phyloP scores from a whole-genome alignment of 2,888 invertebrate genomes.

The Perizoma affinitatum region DNA sequence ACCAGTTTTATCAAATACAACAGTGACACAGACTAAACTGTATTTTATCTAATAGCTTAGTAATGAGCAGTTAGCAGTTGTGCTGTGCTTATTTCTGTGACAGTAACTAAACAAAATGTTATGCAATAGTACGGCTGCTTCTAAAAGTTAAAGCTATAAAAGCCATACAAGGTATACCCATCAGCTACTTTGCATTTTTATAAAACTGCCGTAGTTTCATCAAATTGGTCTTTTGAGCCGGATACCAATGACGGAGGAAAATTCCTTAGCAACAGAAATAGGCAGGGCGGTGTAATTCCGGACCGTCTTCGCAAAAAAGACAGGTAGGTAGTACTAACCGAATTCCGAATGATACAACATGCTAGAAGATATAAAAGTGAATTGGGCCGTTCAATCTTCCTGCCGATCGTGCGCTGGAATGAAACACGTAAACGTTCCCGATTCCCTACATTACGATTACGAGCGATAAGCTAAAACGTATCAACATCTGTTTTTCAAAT shows the following conservation, averaged over 20 bases:
- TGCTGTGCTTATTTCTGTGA: not conserved
- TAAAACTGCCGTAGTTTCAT: not conserved
- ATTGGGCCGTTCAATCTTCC: constrained; percentile 41
- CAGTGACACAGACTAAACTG: constrained; percentile 34
- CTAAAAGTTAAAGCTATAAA: too few relatives aligned
- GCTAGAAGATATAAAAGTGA: constrained; percentile 28
- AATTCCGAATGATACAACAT: constrained; percentile 20
- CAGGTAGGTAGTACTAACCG: constrained; percentile 17
- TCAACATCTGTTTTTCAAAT: constrained; percentile 65
- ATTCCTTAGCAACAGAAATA: constrained; percentile 5
- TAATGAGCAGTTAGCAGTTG: constrained; percentile 26
- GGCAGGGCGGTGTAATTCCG: constrained; percentile 1
- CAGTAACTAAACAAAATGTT: not conserved
- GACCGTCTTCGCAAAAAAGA: constrained; percentile 15
- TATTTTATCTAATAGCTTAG: constrained; percentile 39
- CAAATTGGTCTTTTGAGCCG: constrained; percentile 2
- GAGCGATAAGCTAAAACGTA: constrained; percentile 49
- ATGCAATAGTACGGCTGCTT: too few relatives aligned
- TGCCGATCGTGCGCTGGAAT: constrained; percentile 47
- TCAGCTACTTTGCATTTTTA: constrained; percentile 2
- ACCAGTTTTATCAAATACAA: constrained; percentile 35
- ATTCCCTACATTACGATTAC: constrained; percentile 41
- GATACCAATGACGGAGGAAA: constrained; percentile 9
- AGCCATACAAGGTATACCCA: too few relatives aligned
- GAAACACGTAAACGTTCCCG: constrained; percentile 44